Conservation (phyloP, 2,113 vertebrate species). For the Otocyon megalotis region DNA sequence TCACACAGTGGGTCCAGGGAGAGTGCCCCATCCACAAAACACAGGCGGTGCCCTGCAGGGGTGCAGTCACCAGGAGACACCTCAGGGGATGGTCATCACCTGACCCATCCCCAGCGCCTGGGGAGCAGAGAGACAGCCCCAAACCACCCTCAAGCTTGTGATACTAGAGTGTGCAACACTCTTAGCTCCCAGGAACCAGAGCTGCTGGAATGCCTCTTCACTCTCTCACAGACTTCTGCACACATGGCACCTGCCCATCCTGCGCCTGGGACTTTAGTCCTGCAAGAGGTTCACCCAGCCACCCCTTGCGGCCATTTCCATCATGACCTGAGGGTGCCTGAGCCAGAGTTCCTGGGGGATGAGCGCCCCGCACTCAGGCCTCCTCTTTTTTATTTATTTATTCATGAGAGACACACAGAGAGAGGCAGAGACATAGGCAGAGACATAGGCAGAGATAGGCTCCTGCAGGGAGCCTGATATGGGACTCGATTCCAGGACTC, state of each 20-base stretch:
- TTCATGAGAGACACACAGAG: too few relatives aligned
- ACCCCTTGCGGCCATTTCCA: not conserved
- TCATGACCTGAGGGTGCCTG: rapidly evolving
- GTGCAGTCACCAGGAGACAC: not conserved
- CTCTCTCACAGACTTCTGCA: not conserved
- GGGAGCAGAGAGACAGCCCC: rapidly evolving
- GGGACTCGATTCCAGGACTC: too few relatives aligned
- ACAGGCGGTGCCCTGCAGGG: not conserved
- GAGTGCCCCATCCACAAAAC: not conserved
- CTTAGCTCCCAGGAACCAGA: not conserved
- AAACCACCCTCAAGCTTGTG: not conserved
- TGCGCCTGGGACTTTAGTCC: not conserved
- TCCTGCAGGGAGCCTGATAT: too few relatives aligned
- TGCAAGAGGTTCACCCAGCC: rapidly evolving
- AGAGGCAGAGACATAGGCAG: too few relatives aligned
- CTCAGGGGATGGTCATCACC: rapidly evolving
- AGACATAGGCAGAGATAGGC: too few relatives aligned
- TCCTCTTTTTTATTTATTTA: too few relatives aligned
- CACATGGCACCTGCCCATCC: not conserved
- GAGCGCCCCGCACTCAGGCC: not conserved
- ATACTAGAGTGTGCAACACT: rapidly evolving
- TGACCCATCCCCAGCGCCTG: rapidly evolving
- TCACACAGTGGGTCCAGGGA: not conserved
- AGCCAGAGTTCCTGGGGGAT: not conserved
- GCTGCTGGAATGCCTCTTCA: not conserved